Evolutionary conservation across 2,113 vertebrate genomes (phyloP), one percentile per base, ranked within the genome.

Genomic region (Chionomys nivalis): DNA sequence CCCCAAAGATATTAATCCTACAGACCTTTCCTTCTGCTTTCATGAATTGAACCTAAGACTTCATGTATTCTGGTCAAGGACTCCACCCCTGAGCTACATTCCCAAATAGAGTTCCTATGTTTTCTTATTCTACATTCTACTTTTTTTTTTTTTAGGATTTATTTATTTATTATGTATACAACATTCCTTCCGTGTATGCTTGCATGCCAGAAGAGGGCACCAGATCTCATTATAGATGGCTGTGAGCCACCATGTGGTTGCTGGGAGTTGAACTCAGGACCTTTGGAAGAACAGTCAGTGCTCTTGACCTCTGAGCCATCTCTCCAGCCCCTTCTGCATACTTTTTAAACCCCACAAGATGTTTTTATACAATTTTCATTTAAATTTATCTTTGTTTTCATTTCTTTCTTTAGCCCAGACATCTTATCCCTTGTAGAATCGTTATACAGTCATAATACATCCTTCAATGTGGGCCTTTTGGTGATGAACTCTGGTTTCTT

Each of bases 351-450:
- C 28, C 68, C 66, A 94, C 36, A 91, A 92, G 28, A 83, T 77
- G 79, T 77, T 95, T 93, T 87, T 65, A 66, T 17, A 83, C 24
- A 66, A 0, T 93, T 36, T 92, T 76, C 14, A 90, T 92, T 90
- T 89, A 86, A 90, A 90, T 81, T 70, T 90, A 82, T 73, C n/a
- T 83, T 96, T 75, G 44, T 91, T 86, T 87, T n/a, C 12, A 86
- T 31, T 87, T 94, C 44, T 82, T 85, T 93, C 77, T 91, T 95
- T 17, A 94, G 82, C 58, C 23, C 52, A 94, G 66, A 47, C 39
- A 94, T 94, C 31, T 55, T 10, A 82, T 26, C 36, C 36, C 21
- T 93, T 96, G 70, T 72, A 49, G 94, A 58, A 66, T 89, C 13
- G 75, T 85, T 95, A 36, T 88, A 49, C 70, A 87, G 33, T 75